Base-by-base conservation (phyloP, 1,140 invertebrate genomes). In the Zaprionus kolodkinae region DNA sequence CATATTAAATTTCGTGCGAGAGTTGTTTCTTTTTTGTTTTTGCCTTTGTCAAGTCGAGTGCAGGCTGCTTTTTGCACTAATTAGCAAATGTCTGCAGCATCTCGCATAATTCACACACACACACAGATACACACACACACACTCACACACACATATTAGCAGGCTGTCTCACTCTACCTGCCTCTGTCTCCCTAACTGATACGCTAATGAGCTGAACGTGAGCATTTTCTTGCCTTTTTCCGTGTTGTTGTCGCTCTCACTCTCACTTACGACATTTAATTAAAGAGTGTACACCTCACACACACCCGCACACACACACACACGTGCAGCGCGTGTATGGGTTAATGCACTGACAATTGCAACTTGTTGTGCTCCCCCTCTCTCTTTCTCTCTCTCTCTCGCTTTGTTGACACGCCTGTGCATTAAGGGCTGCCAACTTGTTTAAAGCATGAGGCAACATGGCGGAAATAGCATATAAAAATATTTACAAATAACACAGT, bases 281-380 rank as follows among this genome's bases (percentile, higher is more conserved):
- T 79, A 78, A 65, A 85, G 33, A 70, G 68, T 52, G 21, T 48
- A 6, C 40, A 43, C 66, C 62, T 40, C 68, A 76, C 54, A 74
- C 59, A 72, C 60, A 50, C 45, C 2, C 21, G 21, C 21, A 43
- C 68, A 72, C 62, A 48, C 68, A 65, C 59, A 63, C 59, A 72
- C 63, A 50, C 45, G 36, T 1, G 21, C 21, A 21, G 21, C 21
- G 21, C 21, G 21, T 43, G 61, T 21, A 52, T 62, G 62, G 84
- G 85, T 84, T 81, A 89, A 78, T 84, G 84, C 67, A 77, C 84
- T 81, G 77, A 75, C 83, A 77, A 79, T 79, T 77, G 55, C 35
- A 56, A 73, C 17, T 25, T 68, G 48, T 64, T 74, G 71, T 80
- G n/a, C n/a, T n/a, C n/a, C n/a, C 67, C 5, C n/a, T 30, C 40